Base-by-base conservation (phyloP, 2,797 vertebrate species). In the Botia almorhae region DNA sequence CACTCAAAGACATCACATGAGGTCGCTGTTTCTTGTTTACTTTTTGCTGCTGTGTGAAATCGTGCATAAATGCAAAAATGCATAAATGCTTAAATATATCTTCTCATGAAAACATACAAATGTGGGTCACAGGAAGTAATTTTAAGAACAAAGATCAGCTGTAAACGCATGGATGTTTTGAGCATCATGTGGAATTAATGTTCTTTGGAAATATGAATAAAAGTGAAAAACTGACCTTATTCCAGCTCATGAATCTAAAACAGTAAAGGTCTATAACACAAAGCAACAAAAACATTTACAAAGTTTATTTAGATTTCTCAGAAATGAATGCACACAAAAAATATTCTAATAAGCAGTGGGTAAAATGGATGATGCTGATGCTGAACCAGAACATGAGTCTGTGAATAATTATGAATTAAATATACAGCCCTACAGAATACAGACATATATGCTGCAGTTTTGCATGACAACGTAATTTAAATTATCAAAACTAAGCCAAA, bases 151-250 rank as follows among this genome's bases (percentile, higher is more conserved):
- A 60, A 78, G 53, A 48, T 48, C 50, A 68, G 1, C 55, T 11
- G 56, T 50, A 48, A 19, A 64, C 17, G n/a, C 8, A 33, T 61
- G 26, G 16, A 23, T 10, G 53, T 19, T 21, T 58, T 58, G n/a
- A 21, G 19, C 8, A 16, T 7, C 23, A 26, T 17, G 36, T 48
- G 12, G 23, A 48, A 17, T 60, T 17, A 69, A 16, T 46, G 11
- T 76, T 21, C 36, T 46, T 60, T 33, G 53, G 39, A 69, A 60
- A 69, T 53, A 58, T 19, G 46, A 43, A 69, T 50, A 50, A 69
- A n/a, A n/a, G n/a, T n/a, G n/a, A n/a, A n/a, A n/a, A n/a, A n/a
- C 17, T 74, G 23, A 5, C 21, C 11, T 60, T 48, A 60, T 60
- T 39, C 23, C 21, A 46, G 39, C 7, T 78, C 17, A 48, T 13